A percentile compares a stretch with the other conserved stretches of the same genome.
Evolutionary conservation across 2,888 invertebrate species (phyloP).

Genomic region (Drosophila kuntzei): DNA sequence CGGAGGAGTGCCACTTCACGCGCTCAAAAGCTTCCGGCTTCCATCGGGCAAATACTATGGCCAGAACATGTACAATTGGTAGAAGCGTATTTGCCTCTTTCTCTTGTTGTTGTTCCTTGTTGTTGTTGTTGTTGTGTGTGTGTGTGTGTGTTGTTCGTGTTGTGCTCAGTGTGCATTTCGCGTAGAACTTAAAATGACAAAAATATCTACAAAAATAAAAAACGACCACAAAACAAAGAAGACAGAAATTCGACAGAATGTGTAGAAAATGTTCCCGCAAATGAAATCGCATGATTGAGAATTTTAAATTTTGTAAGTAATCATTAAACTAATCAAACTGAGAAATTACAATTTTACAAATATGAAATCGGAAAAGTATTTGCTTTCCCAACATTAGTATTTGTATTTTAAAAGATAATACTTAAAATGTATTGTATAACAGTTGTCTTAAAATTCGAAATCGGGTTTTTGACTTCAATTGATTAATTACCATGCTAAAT

Average conservation of each 20-base stretch:
- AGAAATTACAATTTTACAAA: too few relatives aligned
- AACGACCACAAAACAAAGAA: constrained; percentile 27
- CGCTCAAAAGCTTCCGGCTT: constrained; percentile 63
- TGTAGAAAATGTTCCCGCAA: constrained; percentile 19
- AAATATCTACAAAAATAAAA: constrained; percentile 55
- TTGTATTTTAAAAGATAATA: too few relatives aligned
- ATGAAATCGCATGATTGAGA: neutral
- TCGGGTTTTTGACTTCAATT: too few relatives aligned
- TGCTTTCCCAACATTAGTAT: too few relatives aligned
- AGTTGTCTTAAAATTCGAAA: too few relatives aligned
- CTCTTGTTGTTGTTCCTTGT: constrained; percentile 2
- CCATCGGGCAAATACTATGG: constrained; percentile 30
- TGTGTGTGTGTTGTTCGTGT: constrained; percentile 16
- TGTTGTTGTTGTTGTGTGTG: constrained; percentile 9
- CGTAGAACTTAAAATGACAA: constrained; percentile 67
- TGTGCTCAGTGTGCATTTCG: constrained; percentile 64
- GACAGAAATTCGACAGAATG: constrained; percentile 13
- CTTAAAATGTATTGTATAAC: too few relatives aligned
- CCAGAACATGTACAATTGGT: constrained; percentile 38
- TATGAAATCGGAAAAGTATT: too few relatives aligned
- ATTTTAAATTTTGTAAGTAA: constrained; percentile 1
- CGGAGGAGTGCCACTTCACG: constrained; percentile 41
- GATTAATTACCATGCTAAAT: too few relatives aligned
- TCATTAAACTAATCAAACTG: too few relatives aligned
- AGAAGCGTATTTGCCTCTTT: constrained; percentile 19